Percentiles rank a stretch among this genome's conserved stretches.
Evolutionary conservation across 2,113 vertebrate species (phyloP).

Genomic region (Halichoeres trimaculatus): DNA sequence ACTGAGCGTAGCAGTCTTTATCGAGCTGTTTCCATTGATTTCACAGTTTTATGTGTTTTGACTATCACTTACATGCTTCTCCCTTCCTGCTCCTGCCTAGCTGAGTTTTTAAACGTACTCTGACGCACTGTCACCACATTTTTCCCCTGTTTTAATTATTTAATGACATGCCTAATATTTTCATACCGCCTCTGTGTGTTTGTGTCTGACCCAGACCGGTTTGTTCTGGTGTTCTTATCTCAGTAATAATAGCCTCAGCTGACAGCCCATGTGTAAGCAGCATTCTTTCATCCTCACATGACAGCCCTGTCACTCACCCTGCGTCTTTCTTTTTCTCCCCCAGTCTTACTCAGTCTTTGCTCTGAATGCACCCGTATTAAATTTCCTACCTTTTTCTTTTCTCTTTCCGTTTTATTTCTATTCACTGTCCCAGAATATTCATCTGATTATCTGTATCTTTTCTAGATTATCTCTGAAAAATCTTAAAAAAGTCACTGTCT

Average conservation of each 20-base stretch:
- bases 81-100: not conserved
- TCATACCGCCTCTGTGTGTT: constrained; percentile 28
- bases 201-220: constrained; percentile 58
- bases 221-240: constrained; percentile 76
- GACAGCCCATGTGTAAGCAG: constrained; percentile 73
- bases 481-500: not conserved
- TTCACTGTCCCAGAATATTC: not conserved
- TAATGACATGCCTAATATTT: constrained; percentile 22
- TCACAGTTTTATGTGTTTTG: too few relatives aligned
- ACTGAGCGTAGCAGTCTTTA: not conserved
- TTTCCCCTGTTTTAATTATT: not conserved
- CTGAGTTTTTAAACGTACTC: not conserved
- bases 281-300: constrained; percentile 81
- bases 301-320: constrained; percentile 58
- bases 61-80: not conserved
- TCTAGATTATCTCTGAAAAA: not conserved
- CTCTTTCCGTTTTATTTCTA: not conserved
- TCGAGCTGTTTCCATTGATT: constrained; percentile 23
- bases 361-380: constrained; percentile 17
- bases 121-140: not conserved
- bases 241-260: constrained; percentile 79
- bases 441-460: too few relatives aligned
- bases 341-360: too few relatives aligned
- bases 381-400: not conserved
- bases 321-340: constrained; percentile 32